Evolutionary conservation across 1,140 invertebrate species (phyloP), one percentile per base, ranked within the genome.

Genomic region (Drosophila sucinea): DNA sequence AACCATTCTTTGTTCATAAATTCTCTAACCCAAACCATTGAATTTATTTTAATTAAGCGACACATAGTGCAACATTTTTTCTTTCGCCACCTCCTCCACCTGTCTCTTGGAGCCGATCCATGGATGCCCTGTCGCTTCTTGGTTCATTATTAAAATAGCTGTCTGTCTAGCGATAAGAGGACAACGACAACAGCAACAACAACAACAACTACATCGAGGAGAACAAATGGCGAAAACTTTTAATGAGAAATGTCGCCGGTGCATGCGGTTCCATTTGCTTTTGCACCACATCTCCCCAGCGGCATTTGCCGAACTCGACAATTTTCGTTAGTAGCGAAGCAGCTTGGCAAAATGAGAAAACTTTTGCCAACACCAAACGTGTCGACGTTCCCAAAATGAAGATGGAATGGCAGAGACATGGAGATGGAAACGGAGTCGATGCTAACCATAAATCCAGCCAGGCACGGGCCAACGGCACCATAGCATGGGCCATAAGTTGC

Each of bases 311-410:
- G 30, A 86, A 86, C 79, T 86, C 79, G 83, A 86, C 83, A 86
- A 86, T 86, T 86, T 86, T 79, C 75, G 82, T 86, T 86, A 86
- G 83, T 83, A 89, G 79, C 73, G 30, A 30, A 83, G 70, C 83
- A 89, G 83, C 80, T 83, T 89, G 83, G 54, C 70, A 74, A 89
- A 87, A 87, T 87, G 84, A 89, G 84, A 87, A 87, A 87, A 87
- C 80, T 87, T 87, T 80, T 83, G 76, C 60, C 79, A 80, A 75
- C 84, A 74, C 70, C 79, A 89, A 87, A 87, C 83, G 79, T 86
- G 83, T 86, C 79, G 79, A 82, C 47, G 74, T 67, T 38, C 55
- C 72, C 61, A 55, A 63, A 62, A 72, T 51, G 62, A 41, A 55
- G 61, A 61, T 58, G 51, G 38, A 41, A 61, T 61, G 51, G 38